Base-by-base conservation (phyloP, 1,140 invertebrate genomes). In the Drepana arcuata region DNA sequence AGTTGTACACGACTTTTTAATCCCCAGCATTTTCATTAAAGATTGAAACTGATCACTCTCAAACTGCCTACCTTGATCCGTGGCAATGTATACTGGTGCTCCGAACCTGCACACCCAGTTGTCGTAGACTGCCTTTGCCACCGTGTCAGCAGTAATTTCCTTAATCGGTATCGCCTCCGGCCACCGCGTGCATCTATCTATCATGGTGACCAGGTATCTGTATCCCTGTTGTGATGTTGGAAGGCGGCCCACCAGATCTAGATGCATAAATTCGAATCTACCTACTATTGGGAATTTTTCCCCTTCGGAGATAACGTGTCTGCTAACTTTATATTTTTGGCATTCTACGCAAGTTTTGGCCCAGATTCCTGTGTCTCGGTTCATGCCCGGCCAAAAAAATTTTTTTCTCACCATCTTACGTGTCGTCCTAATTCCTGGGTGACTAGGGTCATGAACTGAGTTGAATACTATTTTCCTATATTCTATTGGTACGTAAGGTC, bases 311-410 rank as follows among this genome's bases (percentile, higher is more conserved):
- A 6, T 10, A n/a, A 10, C 10, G n/a, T 26, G 24, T 2, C 24
- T 4, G 2, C 2, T 4, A 2, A 26, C 24, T 26, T 26, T 26
- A 26, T n/a, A 6, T 6, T 10, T 4, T 26, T 26, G 24, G 10
- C 24, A 26, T 7, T 4, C 6, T 3, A 10, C 10, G 24, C 24
- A 26, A 6, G n/a, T 6, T 26, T 10, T 26, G 2, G n/a, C 24
- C 24, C 24, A 26, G 2, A 2, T 10, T 3, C 2, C n/a, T 6
- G 10, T 26, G 24, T 26, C 24, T 26, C n/a, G 6, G 24, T 26
- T 26, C 24, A 26, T 26, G 2, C 24, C 24, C 10, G 24, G 24
- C 24, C 24, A 26, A 26, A 26, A 26, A 10, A n/a, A 26, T 26
- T 10, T 26, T 10, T 26, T 2, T 10, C 6, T 10, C 10, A 26